phyloP scores from a whole-genome alignment of 2,113 vertebrate species.

The Tor tambroides region DNA sequence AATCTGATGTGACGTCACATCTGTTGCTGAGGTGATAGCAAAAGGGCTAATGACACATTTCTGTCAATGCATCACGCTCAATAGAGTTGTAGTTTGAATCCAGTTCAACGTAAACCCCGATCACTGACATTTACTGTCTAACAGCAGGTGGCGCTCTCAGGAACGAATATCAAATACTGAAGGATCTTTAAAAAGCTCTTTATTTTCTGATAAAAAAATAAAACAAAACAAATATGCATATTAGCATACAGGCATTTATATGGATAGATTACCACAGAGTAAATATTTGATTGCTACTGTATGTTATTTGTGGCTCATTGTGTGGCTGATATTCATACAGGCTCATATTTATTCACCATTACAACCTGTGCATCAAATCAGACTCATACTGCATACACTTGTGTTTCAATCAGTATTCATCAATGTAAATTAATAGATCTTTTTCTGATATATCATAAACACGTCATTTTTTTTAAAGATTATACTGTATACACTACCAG shows the following conservation, averaged over 20 bases:
- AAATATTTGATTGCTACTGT: slow-evolving; percentile 12
- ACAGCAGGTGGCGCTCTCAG: slow-evolving; percentile 73
- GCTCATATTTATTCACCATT: not conserved
- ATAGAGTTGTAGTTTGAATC: not conserved
- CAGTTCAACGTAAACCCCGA: not conserved
- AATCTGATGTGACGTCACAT: slow-evolving; percentile 31
- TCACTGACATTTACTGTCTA: not conserved
- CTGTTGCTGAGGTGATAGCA: not conserved
- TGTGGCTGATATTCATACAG: slow-evolving; percentile 11
- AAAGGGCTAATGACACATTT: slow-evolving; percentile 54
- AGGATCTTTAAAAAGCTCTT: slow-evolving; percentile 57
- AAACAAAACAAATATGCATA: slow-evolving; percentile 39
- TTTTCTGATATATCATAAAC: slow-evolving; percentile 4
- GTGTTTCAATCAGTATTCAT: slow-evolving; percentile 21
- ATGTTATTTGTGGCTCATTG: slow-evolving; percentile 46
- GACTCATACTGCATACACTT: slow-evolving; percentile 20
- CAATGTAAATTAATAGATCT: slow-evolving; percentile 3
- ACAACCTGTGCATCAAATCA: slow-evolving; percentile 52
- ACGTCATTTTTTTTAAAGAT: not conserved
- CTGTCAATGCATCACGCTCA: not conserved
- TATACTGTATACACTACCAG: not conserved
- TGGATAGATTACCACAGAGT: not conserved
- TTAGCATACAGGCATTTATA: slow-evolving; percentile 19
- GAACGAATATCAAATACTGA: slow-evolving; percentile 66
- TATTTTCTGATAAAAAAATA: slow-evolving; percentile 54